Conservation (phyloP, 1,140 invertebrate genomes). For the Probaryconus sp. region DNA sequence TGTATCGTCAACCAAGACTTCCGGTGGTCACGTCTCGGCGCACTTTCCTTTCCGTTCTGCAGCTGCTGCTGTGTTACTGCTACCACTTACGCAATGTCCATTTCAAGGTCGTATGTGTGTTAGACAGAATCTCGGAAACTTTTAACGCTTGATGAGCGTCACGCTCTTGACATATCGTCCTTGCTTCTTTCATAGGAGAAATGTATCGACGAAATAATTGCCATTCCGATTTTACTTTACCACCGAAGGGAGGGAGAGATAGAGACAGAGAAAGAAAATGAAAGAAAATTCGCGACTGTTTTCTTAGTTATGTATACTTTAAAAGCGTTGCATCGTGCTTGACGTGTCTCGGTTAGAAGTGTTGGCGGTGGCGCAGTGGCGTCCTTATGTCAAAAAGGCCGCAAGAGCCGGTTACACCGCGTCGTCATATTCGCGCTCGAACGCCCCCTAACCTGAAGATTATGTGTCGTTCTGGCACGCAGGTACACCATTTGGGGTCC, state of each 20-base stretch:
- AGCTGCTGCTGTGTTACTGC: constrained; percentile 50
- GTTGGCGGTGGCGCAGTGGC: neutral
- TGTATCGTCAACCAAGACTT: constrained; percentile 69
- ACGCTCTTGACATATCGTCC: neutral
- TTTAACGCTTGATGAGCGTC: constrained; percentile 3
- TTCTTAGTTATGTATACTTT: neutral
- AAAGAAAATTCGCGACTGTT: neutral
- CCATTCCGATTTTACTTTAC: no score
- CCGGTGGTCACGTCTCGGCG: constrained; percentile 69
- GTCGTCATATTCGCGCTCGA: constrained; percentile 4
- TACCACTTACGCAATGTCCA: constrained; percentile 41
- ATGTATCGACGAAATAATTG: neutral
- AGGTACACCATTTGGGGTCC: constrained; percentile 24
- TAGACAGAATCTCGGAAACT: constrained; percentile 14
- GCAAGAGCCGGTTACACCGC: constrained; percentile 11
- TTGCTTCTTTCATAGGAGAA: no score
- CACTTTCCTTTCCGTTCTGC: constrained; percentile 64
- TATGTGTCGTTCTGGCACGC: constrained; percentile 25
- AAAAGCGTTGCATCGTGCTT: constrained; percentile 2
- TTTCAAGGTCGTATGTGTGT: constrained; percentile 18
- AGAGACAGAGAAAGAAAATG: neutral
- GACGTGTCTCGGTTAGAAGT: constrained; percentile 7
- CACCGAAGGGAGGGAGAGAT: no score
- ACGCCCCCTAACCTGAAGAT: constrained; percentile 26
- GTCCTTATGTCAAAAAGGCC: constrained; percentile 19